These are phyloP conservation scores for Brachypodius melanocephalos DNA, from an alignment of 2,113 vertebrate species.

Conservation along the genomic window DNA sequence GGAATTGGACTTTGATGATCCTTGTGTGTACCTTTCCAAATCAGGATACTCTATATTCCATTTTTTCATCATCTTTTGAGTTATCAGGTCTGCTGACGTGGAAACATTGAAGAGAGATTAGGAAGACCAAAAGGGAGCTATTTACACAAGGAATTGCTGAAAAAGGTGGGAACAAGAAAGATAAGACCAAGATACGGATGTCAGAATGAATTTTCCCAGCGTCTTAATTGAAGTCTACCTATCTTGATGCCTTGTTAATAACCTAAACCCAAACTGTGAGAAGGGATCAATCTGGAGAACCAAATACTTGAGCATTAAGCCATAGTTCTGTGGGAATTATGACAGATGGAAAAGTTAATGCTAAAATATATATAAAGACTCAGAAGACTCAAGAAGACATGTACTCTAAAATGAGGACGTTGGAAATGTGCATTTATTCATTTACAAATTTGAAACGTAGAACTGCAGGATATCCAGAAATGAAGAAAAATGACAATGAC, in stretches of 20 bases:
- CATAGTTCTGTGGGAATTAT: background rate
- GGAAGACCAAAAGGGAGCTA: background rate
- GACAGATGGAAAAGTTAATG: background rate
- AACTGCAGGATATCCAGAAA: background rate
- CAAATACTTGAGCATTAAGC: background rate
- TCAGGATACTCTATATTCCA: background rate
- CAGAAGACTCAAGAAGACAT: background rate
- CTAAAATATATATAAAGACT: background rate
- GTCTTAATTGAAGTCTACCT: background rate
- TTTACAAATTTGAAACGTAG: background rate
- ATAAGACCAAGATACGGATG: background rate
- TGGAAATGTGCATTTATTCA: background rate
- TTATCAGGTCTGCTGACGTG: background rate
- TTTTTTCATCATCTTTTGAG: background rate
- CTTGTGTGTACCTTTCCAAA: background rate
- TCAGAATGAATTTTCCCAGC: background rate
- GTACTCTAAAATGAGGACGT: background rate
- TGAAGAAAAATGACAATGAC: background rate
- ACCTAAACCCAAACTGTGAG: background rate
- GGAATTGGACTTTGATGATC: background rate
- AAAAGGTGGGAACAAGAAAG: background rate
- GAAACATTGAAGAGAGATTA: background rate
- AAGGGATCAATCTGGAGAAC: background rate
- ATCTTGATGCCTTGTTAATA: background rate
- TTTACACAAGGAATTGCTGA: background rate